Evolutionary conservation across 2,113 vertebrate species (phyloP), one percentile per base, ranked within the genome.

Genomic region (Tragelaphus imberbis): DNA sequence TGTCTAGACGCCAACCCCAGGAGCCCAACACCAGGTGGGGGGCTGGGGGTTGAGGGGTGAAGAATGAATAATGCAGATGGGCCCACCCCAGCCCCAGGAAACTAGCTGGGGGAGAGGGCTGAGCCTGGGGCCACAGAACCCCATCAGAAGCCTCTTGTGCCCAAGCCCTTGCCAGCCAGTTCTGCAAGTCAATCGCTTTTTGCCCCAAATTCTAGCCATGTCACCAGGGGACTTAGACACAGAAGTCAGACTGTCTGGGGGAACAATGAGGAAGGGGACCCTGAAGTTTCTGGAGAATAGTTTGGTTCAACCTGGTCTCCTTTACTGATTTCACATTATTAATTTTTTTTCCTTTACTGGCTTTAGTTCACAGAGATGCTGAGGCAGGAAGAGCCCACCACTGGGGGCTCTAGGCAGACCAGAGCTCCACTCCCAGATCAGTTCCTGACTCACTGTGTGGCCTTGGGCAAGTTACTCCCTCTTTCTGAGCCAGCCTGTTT

Each of bases 1-100:
- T 49, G 96, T 98, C 98, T 97, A 98, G 98, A 92, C 89, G 0
- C 95, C 85, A 97, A 0, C 90, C 94, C 97, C 94, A n/a, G 97
- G 97, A 98, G 94, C 97, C 90, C 12, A 2, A 36, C 28, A 19
- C 75, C 1, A 96, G 85, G 96, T 92, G 23, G 63, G 91, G 85
- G 49, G 84, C 87, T 27, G 28, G 68, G 75, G n/a, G 10, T 2
- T 17, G 51, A 63, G 68, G 59, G 91, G 55, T 6, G 25, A 90
- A 71, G 59, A 84, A 92, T 93, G 75, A 93, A 93, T 82, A 84
- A 97, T 91, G 58, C 77, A 92, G 47, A 88, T 55, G 33, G 82
- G 59, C 23, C 77, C 77, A 61, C 75, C 90, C 71, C 28, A 23
- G 44, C 15, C 28, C 84, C 90, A 93, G 94, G 94, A 97, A 40